Conservation (phyloP, 1,140 invertebrate genomes). For the Drosophila lini region DNA sequence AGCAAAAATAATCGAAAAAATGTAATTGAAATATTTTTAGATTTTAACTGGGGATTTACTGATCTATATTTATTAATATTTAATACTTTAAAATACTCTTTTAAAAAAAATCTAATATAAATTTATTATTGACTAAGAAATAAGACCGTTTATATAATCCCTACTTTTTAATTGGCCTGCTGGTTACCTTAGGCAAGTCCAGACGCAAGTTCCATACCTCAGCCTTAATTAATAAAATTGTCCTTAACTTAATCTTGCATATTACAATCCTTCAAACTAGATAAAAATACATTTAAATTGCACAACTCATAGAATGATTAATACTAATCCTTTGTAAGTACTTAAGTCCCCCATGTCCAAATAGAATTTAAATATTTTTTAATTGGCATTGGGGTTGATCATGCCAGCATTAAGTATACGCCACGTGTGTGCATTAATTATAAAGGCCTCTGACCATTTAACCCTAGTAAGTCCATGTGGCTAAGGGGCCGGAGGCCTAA, state of each 20-base stretch:
- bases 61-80: background rate
- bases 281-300: background rate
- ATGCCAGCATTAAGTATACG: constrained; percentile 25
- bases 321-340: constrained; percentile 2
- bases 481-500: constrained; percentile 40
- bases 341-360: constrained; percentile 1
- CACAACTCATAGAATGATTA: background rate
- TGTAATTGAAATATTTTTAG: background rate
- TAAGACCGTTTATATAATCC: background rate
- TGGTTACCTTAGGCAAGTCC: background rate
- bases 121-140: no score
- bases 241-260: background rate
- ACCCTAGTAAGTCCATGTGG: constrained; percentile 1
- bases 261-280: background rate
- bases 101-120: background rate
- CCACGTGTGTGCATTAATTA: constrained; percentile 58
- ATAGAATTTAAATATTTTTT: constrained; percentile 34
- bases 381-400: constrained; percentile 17
- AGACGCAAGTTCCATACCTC: no score
- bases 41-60: background rate
- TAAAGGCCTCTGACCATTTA: constrained; percentile 54
- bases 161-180: no score
- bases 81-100: background rate
- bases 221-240: background rate
- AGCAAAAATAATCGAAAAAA: background rate